A percentile compares a stretch with the other conserved stretches of the same genome.
phyloP scores from a whole-genome alignment of 2,113 vertebrate genomes.

The Panthera tigris region DNA sequence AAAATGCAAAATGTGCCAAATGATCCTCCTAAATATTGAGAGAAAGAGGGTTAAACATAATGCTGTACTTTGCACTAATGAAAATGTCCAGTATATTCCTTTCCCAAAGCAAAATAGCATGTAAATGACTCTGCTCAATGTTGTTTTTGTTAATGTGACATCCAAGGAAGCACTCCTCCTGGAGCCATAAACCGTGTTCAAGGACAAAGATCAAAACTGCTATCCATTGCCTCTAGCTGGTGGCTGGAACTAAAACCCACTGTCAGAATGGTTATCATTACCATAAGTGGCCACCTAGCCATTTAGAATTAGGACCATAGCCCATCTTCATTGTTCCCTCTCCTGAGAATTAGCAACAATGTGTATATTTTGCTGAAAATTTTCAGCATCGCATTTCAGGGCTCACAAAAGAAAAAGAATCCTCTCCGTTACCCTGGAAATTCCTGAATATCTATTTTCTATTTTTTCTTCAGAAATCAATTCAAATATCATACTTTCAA shows the following conservation, averaged over 20 bases:
- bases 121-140: constrained; percentile 26
- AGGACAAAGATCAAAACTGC: constrained; percentile 55
- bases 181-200: constrained; percentile 56
- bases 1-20: constrained; percentile 65
- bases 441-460: neutral
- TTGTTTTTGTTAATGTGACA: constrained; percentile 59
- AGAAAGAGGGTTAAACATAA: constrained; percentile 57
- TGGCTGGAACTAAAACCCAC: neutral
- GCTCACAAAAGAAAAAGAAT: neutral
- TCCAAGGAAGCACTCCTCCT: constrained; percentile 57
- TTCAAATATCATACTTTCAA: neutral
- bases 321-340: neutral
- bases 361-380: neutral
- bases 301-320: neutral
- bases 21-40: constrained; percentile 4
- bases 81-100: constrained; percentile 46
- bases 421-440: neutral
- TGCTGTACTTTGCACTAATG: constrained; percentile 51
- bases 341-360: neutral
- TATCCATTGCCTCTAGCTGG: neutral
- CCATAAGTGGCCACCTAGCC: neutral
- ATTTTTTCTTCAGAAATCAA: neutral
- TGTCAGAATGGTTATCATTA: neutral
- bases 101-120: constrained; percentile 57
- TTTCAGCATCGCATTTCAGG: neutral